These are phyloP conservation scores for Philopedon plagiatum DNA, from an alignment of 2,888 invertebrate species.

Conservation along the genomic window DNA sequence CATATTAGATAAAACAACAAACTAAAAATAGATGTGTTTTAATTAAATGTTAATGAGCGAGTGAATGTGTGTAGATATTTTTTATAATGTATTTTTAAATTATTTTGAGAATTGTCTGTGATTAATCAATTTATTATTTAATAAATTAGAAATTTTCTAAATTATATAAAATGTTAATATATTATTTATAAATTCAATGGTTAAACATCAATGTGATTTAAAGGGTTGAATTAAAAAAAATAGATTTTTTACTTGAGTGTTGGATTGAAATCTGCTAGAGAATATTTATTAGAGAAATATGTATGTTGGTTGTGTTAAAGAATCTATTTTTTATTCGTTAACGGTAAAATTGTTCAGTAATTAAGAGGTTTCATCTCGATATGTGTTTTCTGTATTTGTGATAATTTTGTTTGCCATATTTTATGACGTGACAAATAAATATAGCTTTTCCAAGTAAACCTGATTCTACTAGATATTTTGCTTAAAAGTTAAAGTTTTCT, in stretches of 20 bases:
- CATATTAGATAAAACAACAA: neutral
- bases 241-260: conserved; percentile 26
- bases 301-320: conserved; percentile 25
- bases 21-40: neutral
- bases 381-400: conserved; percentile 34
- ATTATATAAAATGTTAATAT: conserved; percentile 47
- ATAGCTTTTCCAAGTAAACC: neutral
- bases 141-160: conserved; percentile 57
- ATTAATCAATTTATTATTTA: conserved; percentile 69
- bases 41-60: conserved; percentile 42
- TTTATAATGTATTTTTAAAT: conserved; percentile 64
- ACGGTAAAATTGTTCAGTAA: conserved; percentile 23
- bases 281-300: conserved; percentile 17
- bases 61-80: conserved; percentile 60
- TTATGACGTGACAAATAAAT: conserved; percentile 24
- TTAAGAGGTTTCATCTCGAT: conserved; percentile 41
- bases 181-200: conserved; percentile 41
- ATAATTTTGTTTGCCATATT: conserved; percentile 45
- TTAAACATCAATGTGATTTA: conserved; percentile 30
- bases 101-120: conserved; percentile 70
- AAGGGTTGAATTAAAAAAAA: conserved; percentile 23
- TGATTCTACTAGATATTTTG: neutral
- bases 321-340: conserved; percentile 33
- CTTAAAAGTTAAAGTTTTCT: no score
- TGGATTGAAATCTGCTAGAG: conserved; percentile 18